Evolutionary conservation across 2,888 invertebrate genomes (phyloP).

Genomic region (Timema podura): DNA sequence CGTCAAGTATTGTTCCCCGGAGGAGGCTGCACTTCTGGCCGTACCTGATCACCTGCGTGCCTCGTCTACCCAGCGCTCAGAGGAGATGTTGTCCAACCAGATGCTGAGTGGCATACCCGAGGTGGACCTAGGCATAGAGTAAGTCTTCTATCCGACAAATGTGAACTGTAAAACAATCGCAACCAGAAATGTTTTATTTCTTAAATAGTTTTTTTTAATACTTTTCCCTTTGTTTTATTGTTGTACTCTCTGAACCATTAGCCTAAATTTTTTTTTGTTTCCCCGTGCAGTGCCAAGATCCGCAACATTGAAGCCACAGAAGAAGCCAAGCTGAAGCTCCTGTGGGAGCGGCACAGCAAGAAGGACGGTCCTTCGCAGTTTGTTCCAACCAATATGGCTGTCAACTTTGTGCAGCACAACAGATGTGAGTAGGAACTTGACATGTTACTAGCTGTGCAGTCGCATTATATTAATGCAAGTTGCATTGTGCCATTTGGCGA

Average conservation of each 20-base stretch:
- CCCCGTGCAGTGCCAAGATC: slow-evolving; percentile 92
- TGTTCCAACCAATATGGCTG: slow-evolving; percentile 97
- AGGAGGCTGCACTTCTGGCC: slow-evolving; percentile 84
- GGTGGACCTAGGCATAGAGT: slow-evolving; percentile 98
- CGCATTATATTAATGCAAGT: no score
- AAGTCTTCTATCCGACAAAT: slow-evolving; percentile 37
- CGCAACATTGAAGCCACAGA: slow-evolving; percentile 99
- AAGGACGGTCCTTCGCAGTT: slow-evolving; percentile 92
- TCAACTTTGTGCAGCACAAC: slow-evolving; percentile 96
- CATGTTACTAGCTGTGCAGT: no score
- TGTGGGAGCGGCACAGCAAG: slow-evolving; percentile 85
- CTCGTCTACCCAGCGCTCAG: slow-evolving; percentile 82
- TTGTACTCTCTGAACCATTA: no score
- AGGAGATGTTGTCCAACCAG: slow-evolving; percentile 99
- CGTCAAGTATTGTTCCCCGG: slow-evolving; percentile 69
- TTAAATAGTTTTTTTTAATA: slow-evolving; percentile 6
- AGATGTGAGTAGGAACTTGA: slow-evolving; percentile 72
- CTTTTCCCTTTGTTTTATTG: neutral
- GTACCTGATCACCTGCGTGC: slow-evolving; percentile 85
- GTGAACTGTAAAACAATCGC: slow-evolving; percentile 1
- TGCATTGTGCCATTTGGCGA: no score
- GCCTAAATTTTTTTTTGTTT: no score
- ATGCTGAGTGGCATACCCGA: slow-evolving; percentile 99
- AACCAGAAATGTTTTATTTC: no score
- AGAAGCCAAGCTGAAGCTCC: slow-evolving; percentile 89